Conservation (phyloP, 2,797 vertebrate genomes). For the Psittacula echo region DNA sequence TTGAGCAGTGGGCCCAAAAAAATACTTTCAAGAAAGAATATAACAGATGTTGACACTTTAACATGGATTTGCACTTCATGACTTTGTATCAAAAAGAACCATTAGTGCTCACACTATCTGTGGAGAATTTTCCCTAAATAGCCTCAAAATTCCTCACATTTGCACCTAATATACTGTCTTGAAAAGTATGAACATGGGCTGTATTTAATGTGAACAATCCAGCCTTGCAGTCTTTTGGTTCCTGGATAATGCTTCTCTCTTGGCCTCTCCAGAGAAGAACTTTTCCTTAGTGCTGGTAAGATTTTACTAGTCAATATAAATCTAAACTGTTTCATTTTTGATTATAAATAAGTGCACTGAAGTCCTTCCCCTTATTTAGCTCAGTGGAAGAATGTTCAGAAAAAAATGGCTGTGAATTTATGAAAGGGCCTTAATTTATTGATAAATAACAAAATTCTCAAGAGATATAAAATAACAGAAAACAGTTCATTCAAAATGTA, state of each 20-base stretch:
- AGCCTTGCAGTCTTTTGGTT: not conserved
- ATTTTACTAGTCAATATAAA: not conserved
- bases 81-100: not conserved
- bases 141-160: not conserved
- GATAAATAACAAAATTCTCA: not conserved
- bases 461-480: not conserved
- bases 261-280: not conserved
- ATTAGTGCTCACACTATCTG: not conserved
- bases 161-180: not conserved
- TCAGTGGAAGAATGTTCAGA: not conserved
- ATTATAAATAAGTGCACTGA: not conserved
- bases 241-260: not conserved
- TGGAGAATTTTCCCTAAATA: not conserved
- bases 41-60: not conserved
- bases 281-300: not conserved
- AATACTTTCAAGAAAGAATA: not conserved
- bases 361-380: not conserved
- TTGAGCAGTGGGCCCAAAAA: not conserved
- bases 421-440: not conserved
- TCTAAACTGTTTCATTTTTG: not conserved
- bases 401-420: not conserved
- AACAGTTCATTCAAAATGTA: not conserved
- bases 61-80: not conserved
- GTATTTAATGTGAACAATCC: not conserved
- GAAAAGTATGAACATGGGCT: not conserved